These are phyloP conservation scores for Acheta domesticus DNA, from an alignment of 2,888 invertebrate species.

Conservation along the genomic window DNA sequence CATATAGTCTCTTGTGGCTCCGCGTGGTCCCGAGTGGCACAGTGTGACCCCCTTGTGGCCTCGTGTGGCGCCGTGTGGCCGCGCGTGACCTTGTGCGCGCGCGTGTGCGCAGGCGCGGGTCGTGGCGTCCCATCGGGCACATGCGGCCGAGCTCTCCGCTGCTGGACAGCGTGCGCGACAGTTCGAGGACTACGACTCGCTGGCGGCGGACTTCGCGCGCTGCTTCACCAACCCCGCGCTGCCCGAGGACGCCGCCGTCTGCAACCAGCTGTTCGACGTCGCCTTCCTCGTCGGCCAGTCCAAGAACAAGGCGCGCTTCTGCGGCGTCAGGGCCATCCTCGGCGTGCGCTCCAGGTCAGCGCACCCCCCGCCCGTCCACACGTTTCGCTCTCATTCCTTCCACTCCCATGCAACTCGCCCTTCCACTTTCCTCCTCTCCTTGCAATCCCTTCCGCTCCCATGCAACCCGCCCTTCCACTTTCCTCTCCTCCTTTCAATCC, in stretches of 20 bases:
- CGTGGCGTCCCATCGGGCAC: conserved; percentile 92
- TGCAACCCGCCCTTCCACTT: accelerated
- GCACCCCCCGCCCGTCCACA: no score
- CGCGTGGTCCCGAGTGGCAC: no score
- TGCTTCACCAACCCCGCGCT: conserved; percentile 78
- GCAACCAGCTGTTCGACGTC: conserved; percentile 84
- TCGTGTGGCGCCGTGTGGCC: no score
- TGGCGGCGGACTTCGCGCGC: conserved; percentile 87
- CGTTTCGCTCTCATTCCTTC: background rate
- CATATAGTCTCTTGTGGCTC: no score
- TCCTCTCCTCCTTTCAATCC: no score
- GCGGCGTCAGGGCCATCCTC: conserved; percentile 85
- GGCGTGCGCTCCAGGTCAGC: conserved; percentile 81
- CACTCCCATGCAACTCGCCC: background rate
- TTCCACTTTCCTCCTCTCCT: no score
- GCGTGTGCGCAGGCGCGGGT: conserved; percentile 57
- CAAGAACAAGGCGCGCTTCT: conserved; percentile 85
- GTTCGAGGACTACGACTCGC: conserved; percentile 90
- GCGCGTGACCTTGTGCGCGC: background rate
- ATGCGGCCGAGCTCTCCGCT: conserved; percentile 92
- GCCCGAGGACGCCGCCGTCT: conserved; percentile 65
- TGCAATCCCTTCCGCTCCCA: no score
- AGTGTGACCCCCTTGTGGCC: no score
- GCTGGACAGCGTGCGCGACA: conserved; percentile 88
- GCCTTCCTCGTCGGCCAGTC: conserved; percentile 88